phyloP scores from a whole-genome alignment of 2,888 invertebrate genomes.

The Malthinus seriepunctatus region DNA sequence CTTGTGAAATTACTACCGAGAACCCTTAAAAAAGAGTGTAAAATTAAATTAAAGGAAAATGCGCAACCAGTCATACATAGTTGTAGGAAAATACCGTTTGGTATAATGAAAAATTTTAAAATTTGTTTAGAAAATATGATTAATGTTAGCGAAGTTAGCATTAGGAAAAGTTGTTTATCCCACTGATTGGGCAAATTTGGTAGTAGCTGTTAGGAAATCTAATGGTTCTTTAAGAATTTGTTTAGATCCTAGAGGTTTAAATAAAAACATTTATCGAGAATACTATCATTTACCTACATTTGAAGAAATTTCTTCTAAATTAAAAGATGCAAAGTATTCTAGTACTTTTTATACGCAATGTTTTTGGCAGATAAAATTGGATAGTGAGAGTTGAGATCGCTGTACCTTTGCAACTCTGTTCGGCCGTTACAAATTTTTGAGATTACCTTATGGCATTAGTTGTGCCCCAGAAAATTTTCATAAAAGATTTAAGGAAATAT shows the following conservation, averaged over 20 bases:
- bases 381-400: neutral
- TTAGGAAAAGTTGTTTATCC: conserved; percentile 15
- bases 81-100: conserved; percentile 31
- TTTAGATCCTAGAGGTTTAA: conserved; percentile 9
- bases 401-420: neutral
- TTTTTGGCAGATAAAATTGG: conserved; percentile 6
- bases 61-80: too few species aligned
- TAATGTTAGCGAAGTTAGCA: conserved; percentile 26
- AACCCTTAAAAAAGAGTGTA: too few species aligned
- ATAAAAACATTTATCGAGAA: conserved; percentile 4
- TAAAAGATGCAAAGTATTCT: neutral
- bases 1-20: too few species aligned
- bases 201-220: conserved; percentile 3
- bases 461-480: conserved; percentile 2
- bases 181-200: conserved; percentile 6
- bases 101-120: conserved; percentile 25
- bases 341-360: neutral
- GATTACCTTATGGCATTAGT: conserved; percentile 1
- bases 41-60: too few species aligned
- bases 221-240: neutral
- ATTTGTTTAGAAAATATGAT: conserved; percentile 22
- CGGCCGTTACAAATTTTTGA: conserved; percentile 1
- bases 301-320: neutral
- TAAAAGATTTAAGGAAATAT: too few species aligned
- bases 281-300: neutral